phyloP scores from a whole-genome alignment of 2,797 vertebrate species.

The Hapalemur alaotrensis region DNA sequence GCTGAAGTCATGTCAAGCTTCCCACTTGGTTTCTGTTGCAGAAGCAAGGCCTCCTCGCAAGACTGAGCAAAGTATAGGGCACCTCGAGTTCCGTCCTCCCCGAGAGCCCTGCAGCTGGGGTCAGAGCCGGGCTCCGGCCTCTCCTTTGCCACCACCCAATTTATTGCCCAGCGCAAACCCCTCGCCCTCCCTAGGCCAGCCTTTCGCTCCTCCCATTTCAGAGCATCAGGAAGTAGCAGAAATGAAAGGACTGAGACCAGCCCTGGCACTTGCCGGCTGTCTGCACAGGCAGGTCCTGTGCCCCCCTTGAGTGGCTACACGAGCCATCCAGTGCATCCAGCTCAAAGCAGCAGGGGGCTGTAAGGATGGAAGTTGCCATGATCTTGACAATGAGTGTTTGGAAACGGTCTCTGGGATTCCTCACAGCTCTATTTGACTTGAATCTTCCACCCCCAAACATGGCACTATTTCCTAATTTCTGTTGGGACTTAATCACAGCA shows the following conservation, averaged over 20 bases:
- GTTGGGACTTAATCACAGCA: neutral
- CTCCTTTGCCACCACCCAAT: too few relatives aligned
- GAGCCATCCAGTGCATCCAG: neutral
- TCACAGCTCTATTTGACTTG: neutral
- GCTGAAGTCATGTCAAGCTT: neutral
- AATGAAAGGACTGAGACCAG: rapidly evolving
- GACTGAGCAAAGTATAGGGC: neutral
- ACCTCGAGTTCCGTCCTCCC: neutral
- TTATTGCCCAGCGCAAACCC: neutral
- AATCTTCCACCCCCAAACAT: neutral
- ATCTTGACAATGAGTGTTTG: neutral
- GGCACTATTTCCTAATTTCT: neutral
- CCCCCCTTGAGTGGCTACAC: neutral
- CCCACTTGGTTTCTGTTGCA: neutral
- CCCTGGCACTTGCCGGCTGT: neutral
- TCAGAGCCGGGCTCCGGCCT: neutral
- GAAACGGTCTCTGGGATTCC: neutral
- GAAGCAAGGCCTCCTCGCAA: neutral
- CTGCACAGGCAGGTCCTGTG: neutral
- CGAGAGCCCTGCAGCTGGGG: neutral
- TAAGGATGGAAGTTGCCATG: neutral
- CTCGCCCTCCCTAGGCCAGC: neutral
- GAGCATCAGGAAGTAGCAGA: neutral
- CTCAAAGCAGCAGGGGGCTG: neutral
- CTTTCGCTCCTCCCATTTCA: neutral